A percentile compares a stretch with the other conserved stretches of the same genome.
phyloP scores from a whole-genome alignment of 2,113 vertebrate genomes.

The Leiothrix lutea region DNA sequence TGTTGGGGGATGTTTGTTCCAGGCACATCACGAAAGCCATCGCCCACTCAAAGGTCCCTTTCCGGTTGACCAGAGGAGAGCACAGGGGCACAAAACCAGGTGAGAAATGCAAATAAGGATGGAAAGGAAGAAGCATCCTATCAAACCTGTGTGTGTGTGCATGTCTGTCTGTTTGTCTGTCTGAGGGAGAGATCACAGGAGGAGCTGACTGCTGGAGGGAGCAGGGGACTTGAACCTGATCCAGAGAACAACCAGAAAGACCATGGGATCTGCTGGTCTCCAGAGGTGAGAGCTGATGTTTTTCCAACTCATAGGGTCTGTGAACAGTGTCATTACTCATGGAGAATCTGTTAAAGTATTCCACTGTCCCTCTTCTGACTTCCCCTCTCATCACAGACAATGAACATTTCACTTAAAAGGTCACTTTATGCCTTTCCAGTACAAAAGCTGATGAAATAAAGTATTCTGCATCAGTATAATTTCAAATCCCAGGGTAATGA shows the following conservation, averaged over 20 bases:
- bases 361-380: background rate
- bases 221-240: background rate
- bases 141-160: background rate
- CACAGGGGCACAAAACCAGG: background rate
- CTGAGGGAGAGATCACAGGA: background rate
- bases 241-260: background rate
- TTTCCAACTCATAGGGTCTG: background rate
- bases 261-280: accelerated
- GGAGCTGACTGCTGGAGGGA: background rate
- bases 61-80: background rate
- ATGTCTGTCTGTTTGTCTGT: background rate
- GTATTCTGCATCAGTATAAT: background rate
- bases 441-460: background rate
- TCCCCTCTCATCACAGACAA: accelerated
- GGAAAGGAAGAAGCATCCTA: background rate
- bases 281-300: background rate
- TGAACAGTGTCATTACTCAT: background rate
- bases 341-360: background rate
- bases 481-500: background rate
- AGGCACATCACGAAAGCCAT: background rate
- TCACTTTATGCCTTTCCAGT: background rate
- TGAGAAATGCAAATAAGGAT: background rate
- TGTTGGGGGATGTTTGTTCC: background rate
- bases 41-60: background rate
- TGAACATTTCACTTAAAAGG: background rate